A percentile compares a stretch with the other conserved stretches of the same genome.
Evolutionary conservation across 2,113 vertebrate genomes (phyloP).

Genomic region (Oophaga pumilio): DNA sequence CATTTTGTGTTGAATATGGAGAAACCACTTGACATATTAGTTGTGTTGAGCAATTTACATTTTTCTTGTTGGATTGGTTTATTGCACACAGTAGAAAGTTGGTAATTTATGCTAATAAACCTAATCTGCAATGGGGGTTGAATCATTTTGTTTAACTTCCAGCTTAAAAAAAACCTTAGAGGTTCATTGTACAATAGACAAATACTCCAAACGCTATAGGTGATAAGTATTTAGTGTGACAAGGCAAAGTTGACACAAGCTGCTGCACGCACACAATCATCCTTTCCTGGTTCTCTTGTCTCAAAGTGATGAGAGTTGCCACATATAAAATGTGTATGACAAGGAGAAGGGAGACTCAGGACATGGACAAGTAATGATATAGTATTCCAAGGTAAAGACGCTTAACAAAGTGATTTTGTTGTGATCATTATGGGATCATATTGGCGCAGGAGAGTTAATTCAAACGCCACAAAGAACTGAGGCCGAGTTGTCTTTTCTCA

Average conservation of each 20-base stretch:
- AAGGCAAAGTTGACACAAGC: background rate
- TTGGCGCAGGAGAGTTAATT: constrained; percentile 51
- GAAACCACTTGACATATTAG: too few relatives aligned
- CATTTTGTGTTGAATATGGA: too few relatives aligned
- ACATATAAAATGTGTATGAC: background rate
- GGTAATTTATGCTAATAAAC: too few relatives aligned
- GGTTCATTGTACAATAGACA: background rate
- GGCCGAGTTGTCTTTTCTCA: constrained; percentile 37
- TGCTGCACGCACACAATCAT: background rate
- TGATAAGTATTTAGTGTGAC: background rate
- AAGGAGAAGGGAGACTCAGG: background rate
- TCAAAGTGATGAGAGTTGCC: background rate
- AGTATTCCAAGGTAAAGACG: constrained; percentile 9
- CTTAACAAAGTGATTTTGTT: constrained; percentile 26
- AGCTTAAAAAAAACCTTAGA: background rate
- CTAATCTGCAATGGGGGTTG: too few relatives aligned
- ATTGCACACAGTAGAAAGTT: too few relatives aligned
- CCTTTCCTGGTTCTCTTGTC: background rate
- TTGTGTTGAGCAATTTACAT: too few relatives aligned
- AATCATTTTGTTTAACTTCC: too few relatives aligned
- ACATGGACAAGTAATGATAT: constrained; percentile 2
- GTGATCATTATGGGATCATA: constrained; percentile 38
- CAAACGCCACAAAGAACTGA: constrained; percentile 20
- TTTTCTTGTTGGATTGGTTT: too few relatives aligned
- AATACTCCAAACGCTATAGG: background rate